Evolutionary conservation across 2,113 vertebrate species (phyloP).

Genomic region (Aptenodytes patagonicus): DNA sequence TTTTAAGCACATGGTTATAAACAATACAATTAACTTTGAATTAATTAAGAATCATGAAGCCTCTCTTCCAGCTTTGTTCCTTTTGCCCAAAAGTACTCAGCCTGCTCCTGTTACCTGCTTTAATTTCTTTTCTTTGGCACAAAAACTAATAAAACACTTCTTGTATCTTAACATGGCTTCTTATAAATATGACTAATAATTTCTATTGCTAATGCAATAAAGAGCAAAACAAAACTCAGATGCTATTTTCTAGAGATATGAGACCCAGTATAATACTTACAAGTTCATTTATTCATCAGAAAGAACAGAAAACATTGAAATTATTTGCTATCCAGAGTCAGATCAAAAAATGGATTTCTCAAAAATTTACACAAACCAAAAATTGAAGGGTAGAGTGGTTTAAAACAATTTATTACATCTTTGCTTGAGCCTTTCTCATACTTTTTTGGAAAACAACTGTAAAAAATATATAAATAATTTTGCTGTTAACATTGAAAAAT

Average conservation of each 20-base stretch:
- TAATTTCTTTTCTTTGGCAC: conserved; percentile 12
- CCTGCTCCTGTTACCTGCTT: conserved; percentile 19
- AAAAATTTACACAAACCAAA: background rate
- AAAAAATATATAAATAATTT: background rate
- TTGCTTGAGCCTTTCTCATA: background rate
- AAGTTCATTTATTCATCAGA: background rate
- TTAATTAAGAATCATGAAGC: conserved; percentile 70
- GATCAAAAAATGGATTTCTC: background rate
- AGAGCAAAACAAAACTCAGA: background rate
- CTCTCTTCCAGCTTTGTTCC: conserved; percentile 55
- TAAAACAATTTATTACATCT: background rate
- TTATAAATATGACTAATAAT: background rate
- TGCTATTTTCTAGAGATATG: background rate
- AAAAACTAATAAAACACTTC: conserved; percentile 4
- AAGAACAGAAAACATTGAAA: background rate
- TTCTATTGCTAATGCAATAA: background rate
- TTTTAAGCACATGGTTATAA: conserved; percentile 72
- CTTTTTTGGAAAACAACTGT: background rate
- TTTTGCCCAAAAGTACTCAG: conserved; percentile 58
- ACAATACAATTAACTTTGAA: conserved; percentile 74
- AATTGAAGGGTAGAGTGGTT: background rate
- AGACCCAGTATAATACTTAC: background rate
- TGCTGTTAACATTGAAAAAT: background rate
- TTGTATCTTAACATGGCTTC: background rate
- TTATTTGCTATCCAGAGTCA: background rate